These are phyloP conservation scores for Caenorhabditis remanei DNA, from an alignment of 1,140 invertebrate species.

Conservation along the genomic window DNA sequence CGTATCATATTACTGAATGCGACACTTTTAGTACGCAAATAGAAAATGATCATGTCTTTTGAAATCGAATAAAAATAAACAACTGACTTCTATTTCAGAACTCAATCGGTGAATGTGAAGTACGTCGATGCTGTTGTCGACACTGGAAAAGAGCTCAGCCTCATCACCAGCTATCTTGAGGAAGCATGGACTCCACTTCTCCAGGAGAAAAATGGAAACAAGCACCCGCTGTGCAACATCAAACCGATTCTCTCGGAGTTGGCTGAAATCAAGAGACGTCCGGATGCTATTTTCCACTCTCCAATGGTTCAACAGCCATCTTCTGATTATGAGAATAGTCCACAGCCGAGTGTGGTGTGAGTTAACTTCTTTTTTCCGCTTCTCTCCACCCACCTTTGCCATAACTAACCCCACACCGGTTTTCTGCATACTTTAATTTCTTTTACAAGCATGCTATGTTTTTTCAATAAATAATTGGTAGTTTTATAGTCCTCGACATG, in stretches of 20 bases:
- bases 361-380: not conserved
- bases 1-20: conserved; percentile 27
- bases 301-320: conserved; percentile 56
- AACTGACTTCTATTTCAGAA: not conserved
- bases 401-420: too few relatives aligned
- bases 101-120: not conserved
- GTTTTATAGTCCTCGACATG: conserved; percentile 37
- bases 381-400: not conserved
- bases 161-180: conserved; percentile 73
- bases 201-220: conserved; percentile 65
- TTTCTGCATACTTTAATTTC: not conserved
- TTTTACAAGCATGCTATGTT: not conserved
- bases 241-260: conserved; percentile 48
- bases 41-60: not conserved
- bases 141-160: conserved; percentile 72
- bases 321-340: conserved; percentile 75
- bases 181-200: conserved; percentile 72
- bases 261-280: conserved; percentile 50
- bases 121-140: conserved; percentile 64
- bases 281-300: not conserved
- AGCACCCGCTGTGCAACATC: conserved; percentile 63
- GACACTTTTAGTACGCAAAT: not conserved
- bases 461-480: not conserved
- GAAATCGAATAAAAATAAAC: not conserved
- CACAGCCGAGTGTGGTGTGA: conserved; percentile 57